Base-by-base conservation (phyloP, 2,888 invertebrate species). In the Blastobasis lacticolella region DNA sequence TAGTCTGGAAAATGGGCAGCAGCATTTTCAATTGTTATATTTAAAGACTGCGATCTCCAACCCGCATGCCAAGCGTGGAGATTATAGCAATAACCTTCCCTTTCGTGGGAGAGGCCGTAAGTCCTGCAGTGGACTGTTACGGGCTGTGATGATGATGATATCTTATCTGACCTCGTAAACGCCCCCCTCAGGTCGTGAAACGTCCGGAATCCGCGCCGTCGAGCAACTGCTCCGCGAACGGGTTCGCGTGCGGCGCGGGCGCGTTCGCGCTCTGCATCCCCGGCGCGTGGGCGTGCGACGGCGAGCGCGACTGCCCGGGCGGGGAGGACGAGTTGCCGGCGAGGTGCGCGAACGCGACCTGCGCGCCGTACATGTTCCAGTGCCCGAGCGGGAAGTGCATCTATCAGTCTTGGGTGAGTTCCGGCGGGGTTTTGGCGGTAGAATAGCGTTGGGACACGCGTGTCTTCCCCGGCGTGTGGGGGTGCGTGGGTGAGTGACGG, bases 271-370 rank as follows among this genome's bases (percentile, higher is more conserved):
- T 87, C 46, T 95, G 95, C 64, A 92, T 95, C 53, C 94, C 94
- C 46, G 88, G 88, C 63, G 91, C 92, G 10, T 94, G 94, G 91
- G 90, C 91, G 44, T 97, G 97, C 79, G 96, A 96, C 77, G 93
- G 93, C 6, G 93, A 94, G 61, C 78, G 87, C n/a, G 97, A 97
- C 75, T 97, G 97, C 65, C 76, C 81, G 0, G 91, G 91, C 57
- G 90, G 90, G 0, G 92, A 93, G 38, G 96, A 97, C 70, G 97
- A 96, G 76, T 69, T 66, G 0, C 90, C 91, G 53, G 77, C 78
- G 1, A 69, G 70, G 40, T 96, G 96, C 64, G 89, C 84, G n/a
- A 84, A 89, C 49, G 87, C 90, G 0, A 90, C 90, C 0, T 95
- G 95, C 63, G 90, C 90, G n/a, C 90, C 92, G 0, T 91, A 91